These are phyloP conservation scores for Luehdorfia chinensis DNA, from an alignment of 1,140 invertebrate genomes.

Conservation along the genomic window DNA sequence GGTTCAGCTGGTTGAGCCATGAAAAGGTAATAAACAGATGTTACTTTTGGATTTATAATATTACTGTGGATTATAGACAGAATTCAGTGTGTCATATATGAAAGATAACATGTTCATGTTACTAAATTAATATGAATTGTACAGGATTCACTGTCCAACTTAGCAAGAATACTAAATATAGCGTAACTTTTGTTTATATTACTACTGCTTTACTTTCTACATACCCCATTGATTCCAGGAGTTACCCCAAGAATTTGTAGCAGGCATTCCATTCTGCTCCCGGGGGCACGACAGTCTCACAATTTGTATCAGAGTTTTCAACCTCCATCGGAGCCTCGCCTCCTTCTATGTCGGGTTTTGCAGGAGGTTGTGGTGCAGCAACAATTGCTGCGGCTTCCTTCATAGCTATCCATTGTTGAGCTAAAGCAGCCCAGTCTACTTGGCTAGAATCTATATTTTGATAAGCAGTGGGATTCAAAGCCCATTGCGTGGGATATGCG, in stretches of 20 bases:
- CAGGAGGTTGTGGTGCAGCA: slow-evolving; percentile 69
- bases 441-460: slow-evolving; percentile 79
- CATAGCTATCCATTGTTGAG: slow-evolving; percentile 99
- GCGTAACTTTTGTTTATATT: too few relatives aligned
- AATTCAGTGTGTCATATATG: too few relatives aligned
- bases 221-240: slow-evolving; percentile 82
- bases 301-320: slow-evolving; percentile 76
- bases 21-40: too few relatives aligned
- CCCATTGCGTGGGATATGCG: slow-evolving; percentile 85
- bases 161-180: too few relatives aligned
- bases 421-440: slow-evolving; percentile 97
- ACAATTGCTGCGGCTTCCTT: slow-evolving; percentile 82
- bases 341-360: slow-evolving; percentile 78
- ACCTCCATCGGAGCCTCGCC: slow-evolving; percentile 93
- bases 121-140: too few relatives aligned
- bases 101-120: too few relatives aligned
- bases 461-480: slow-evolving; percentile 84
- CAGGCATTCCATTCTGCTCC: slow-evolving; percentile 52
- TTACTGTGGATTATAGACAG: too few relatives aligned
- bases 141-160: too few relatives aligned
- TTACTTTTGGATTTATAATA: too few relatives aligned
- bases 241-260: slow-evolving; percentile 75
- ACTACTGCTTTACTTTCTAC: too few relatives aligned
- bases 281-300: slow-evolving; percentile 43
- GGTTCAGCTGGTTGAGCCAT: too few relatives aligned